phyloP scores from a whole-genome alignment of 2,888 invertebrate species.

The Anticlea derivata region DNA sequence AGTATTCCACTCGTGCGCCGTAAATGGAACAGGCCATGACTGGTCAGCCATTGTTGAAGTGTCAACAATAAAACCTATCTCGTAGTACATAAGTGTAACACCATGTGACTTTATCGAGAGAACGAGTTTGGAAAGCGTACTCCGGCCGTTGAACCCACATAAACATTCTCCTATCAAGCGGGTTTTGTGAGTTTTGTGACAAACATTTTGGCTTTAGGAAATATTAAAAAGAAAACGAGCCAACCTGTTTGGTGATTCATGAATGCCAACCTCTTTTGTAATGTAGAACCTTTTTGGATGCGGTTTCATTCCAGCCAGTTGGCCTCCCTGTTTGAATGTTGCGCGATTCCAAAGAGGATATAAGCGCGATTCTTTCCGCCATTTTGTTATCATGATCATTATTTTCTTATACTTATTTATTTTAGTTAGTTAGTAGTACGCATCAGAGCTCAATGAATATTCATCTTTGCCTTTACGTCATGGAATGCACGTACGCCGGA shows the following conservation, averaged over 20 bases:
- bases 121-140: conserved; percentile 77
- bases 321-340: neutral
- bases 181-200: conserved; percentile 46
- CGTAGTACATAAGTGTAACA: conserved; percentile 33
- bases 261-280: conserved; percentile 36
- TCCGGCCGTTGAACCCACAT: conserved; percentile 64
- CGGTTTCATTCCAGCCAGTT: neutral
- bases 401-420: neutral
- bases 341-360: too few species aligned
- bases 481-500: conserved; percentile 35
- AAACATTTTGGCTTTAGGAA: conserved; percentile 39
- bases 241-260: conserved; percentile 39
- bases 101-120: conserved; percentile 58
- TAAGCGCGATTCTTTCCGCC: too few species aligned
- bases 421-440: conserved; percentile 1
- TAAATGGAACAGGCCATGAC: conserved; percentile 50
- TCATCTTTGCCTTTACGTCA: conserved; percentile 32
- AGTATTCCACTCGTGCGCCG: conserved; percentile 36
- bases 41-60: conserved; percentile 50
- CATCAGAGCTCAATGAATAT: conserved; percentile 28
- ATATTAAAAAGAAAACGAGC: conserved; percentile 33
- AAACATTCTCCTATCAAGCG: conserved; percentile 64
- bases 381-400: neutral
- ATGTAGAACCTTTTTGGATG: conserved; percentile 27
- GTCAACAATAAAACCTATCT: conserved; percentile 44